Evolutionary conservation across 2,113 vertebrate species (phyloP).

Genomic region (Pteropus alecto): DNA sequence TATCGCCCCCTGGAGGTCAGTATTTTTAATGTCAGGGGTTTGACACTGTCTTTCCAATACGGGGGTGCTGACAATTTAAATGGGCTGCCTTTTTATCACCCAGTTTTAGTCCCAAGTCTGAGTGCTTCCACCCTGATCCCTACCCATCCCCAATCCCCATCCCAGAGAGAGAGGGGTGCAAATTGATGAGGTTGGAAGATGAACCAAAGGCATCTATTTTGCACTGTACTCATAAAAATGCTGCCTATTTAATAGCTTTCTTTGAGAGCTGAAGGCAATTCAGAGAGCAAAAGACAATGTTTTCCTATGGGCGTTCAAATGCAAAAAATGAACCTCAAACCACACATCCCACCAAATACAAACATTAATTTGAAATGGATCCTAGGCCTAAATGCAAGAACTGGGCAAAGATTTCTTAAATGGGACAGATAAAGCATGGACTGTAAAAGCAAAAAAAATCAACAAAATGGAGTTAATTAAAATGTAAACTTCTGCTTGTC

Average conservation of each 20-base stretch:
- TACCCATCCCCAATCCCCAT: too few species aligned
- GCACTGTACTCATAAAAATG: background rate
- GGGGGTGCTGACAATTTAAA: background rate
- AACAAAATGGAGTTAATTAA: background rate
- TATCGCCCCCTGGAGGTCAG: conserved; percentile 7
- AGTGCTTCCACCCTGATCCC: background rate
- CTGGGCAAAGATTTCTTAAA: background rate
- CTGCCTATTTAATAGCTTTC: background rate
- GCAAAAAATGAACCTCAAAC: background rate
- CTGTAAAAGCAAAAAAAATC: background rate
- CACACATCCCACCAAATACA: background rate
- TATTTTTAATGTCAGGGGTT: background rate
- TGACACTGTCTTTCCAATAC: fast-evolving
- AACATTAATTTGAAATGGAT: background rate
- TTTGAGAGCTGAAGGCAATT: background rate
- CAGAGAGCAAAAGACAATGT: background rate
- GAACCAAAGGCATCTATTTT: background rate
- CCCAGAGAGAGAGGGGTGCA: background rate
- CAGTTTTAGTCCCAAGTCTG: background rate
- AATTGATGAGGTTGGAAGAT: background rate
- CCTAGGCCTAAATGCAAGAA: background rate
- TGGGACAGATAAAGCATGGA: background rate
- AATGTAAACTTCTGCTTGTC: background rate
- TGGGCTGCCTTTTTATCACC: background rate
- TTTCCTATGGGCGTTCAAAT: background rate